Percentiles rank a stretch among this genome's conserved stretches.
These are phyloP conservation scores for Butastur rufipennis DNA, from an alignment of 2,113 vertebrate species.

Conservation along the genomic window DNA sequence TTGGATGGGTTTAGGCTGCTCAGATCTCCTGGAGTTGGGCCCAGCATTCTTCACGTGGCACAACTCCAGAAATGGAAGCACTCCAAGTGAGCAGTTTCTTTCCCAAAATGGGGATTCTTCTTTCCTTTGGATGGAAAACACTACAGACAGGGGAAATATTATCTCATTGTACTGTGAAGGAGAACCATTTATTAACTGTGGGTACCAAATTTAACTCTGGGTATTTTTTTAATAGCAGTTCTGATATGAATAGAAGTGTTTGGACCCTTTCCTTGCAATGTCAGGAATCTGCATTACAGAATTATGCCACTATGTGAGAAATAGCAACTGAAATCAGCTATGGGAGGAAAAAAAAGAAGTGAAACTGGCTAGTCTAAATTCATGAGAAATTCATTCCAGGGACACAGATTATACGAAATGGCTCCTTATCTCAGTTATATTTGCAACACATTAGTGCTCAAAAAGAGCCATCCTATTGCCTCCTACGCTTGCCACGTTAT, in stretches of 20 bases:
- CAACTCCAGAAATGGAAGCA: slow-evolving; percentile 45
- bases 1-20: slow-evolving; percentile 30
- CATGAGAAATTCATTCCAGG: not conserved
- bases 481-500: not conserved
- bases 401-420: not conserved
- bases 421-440: not conserved
- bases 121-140: slow-evolving; percentile 35
- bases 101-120: slow-evolving; percentile 63
- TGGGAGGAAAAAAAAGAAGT: not conserved
- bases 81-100: slow-evolving; percentile 51
- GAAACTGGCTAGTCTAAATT: slow-evolving; percentile 4
- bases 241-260: slow-evolving; percentile 1
- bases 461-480: not conserved
- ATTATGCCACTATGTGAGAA: not conserved
- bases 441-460: not conserved
- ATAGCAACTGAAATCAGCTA: not conserved
- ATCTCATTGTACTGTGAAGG: not conserved
- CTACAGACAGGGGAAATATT: not conserved
- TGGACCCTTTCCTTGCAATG: slow-evolving; percentile 4
- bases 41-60: slow-evolving; percentile 13
- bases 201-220: slow-evolving; percentile 31
- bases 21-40: slow-evolving; percentile 37
- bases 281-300: not conserved
- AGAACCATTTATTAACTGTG: slow-evolving; percentile 18
- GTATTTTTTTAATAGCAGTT: not conserved